Conservation (phyloP, 2,888 invertebrate genomes). For the Malthinus seriepunctatus region DNA sequence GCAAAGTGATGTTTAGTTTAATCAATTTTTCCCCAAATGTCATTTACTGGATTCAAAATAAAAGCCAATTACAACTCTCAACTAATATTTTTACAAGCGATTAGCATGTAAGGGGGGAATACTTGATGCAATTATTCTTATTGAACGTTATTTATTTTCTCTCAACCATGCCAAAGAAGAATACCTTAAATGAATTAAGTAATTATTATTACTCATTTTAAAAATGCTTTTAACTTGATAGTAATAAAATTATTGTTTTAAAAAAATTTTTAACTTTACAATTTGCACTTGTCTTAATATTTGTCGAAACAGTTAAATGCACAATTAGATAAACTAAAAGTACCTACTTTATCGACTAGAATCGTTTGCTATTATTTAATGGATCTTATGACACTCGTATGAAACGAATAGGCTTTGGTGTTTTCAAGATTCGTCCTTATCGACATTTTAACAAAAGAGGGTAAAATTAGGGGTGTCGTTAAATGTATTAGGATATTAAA, state of each 20-base stretch:
- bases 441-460: slow-evolving; percentile 31
- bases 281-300: slow-evolving; percentile 14
- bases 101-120: slow-evolving; percentile 37
- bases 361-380: slow-evolving; percentile 12
- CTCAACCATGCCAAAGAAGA: slow-evolving; percentile 34
- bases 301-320: slow-evolving; percentile 10
- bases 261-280: neutral
- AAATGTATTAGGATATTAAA: slow-evolving; percentile 59
- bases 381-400: slow-evolving; percentile 5
- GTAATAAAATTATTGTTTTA: neutral
- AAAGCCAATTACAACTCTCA: slow-evolving; percentile 34
- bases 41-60: slow-evolving; percentile 23
- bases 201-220: slow-evolving; percentile 14
- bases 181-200: slow-evolving; percentile 34
- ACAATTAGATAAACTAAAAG: slow-evolving; percentile 8
- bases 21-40: slow-evolving; percentile 28
- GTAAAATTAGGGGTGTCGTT: slow-evolving; percentile 55
- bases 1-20: slow-evolving; percentile 12
- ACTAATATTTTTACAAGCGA: slow-evolving; percentile 39
- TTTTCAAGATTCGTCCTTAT: slow-evolving; percentile 32
- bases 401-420: slow-evolving; percentile 18
- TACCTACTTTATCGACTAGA: neutral
- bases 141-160: slow-evolving; percentile 35
- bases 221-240: neutral
- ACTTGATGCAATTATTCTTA: slow-evolving; percentile 36